Base-by-base conservation (phyloP, 2,797 vertebrate genomes). In the Lagocephalus sceleratus region DNA sequence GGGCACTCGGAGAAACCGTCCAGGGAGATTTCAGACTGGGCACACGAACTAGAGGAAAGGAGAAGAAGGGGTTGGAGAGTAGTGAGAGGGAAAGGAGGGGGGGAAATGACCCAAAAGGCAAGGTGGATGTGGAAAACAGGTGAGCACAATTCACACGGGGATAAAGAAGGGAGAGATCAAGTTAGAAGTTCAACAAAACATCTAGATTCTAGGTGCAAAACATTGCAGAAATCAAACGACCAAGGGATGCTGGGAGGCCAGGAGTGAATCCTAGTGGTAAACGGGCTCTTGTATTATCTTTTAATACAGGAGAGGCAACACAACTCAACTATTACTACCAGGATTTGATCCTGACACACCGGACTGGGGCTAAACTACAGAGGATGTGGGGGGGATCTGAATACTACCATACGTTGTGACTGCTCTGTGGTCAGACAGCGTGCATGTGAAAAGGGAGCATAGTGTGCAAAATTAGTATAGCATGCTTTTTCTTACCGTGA, bases 1-100 rank as follows among this genome's bases (percentile, higher is more conserved):
- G 94, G 93, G 21, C 94, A 94, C 88, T 98, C 97, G 0, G 94
- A 94, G 82, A 98, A 98, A 14, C 94, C 96, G 63, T 98, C 97
- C 88, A 99, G 86, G 68, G 95, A 98, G 71, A 97, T 94, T 87
- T 99, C 97, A 1, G 97, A 98, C 48, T 95, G 97, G 57, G 93
- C 93, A 78, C 95, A 95, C 69, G 94, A 98, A 90, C 96, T 99
- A 87, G 59, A 83, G 62, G 60, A 75, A 54, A 75, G 68, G 61
- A 59, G 17, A 57, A 73, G n/a, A 80, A 39, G 9, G 67, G 60
- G 39, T 75, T 74, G 39, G 53, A 57, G 48, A 54, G 40, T 14
- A 63, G 39, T 64, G 49, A 56, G 22, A 49, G 59, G 67, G 60
- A 70, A 29, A 58, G 26, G 50, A 63, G 42, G 50, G 58, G 22